These are phyloP conservation scores for Neolamprologus devosi DNA, from an alignment of 2,113 vertebrate genomes.

Conservation along the genomic window DNA sequence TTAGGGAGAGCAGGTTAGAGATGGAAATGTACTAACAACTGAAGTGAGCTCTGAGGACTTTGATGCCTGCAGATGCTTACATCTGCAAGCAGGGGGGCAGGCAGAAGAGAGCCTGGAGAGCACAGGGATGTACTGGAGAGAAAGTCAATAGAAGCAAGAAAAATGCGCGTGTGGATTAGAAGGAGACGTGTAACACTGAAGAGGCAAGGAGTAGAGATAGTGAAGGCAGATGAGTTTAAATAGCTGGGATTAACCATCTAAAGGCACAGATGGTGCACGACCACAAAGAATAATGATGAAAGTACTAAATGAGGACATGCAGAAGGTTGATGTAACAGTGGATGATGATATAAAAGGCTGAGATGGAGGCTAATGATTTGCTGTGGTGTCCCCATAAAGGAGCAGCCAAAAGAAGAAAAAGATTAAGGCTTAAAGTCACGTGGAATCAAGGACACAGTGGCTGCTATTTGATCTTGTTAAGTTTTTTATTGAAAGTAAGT, in stretches of 20 bases:
- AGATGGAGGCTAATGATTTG: background rate
- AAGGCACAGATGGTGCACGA: background rate
- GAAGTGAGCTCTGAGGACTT: background rate
- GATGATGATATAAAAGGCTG: background rate
- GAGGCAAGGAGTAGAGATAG: background rate
- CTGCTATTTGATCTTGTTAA: background rate
- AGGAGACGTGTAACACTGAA: background rate
- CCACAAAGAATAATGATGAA: background rate
- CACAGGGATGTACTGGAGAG: background rate
- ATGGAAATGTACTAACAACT: background rate
- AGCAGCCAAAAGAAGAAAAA: background rate
- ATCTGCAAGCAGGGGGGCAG: background rate
- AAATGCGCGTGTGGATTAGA: background rate
- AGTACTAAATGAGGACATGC: background rate
- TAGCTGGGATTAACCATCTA: background rate
- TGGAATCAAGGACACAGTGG: background rate
- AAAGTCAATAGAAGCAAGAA: background rate
- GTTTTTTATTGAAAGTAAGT: background rate
- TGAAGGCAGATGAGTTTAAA: background rate
- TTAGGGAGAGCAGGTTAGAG: background rate
- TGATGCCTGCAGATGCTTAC: background rate
- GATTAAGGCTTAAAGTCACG: background rate
- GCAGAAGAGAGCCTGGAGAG: background rate
- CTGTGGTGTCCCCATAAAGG: background rate
- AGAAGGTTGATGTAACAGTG: background rate